Percentiles rank a stretch among this genome's conserved stretches.
phyloP scores from a whole-genome alignment of 2,888 invertebrate species.

The Nymphalis c-album region DNA sequence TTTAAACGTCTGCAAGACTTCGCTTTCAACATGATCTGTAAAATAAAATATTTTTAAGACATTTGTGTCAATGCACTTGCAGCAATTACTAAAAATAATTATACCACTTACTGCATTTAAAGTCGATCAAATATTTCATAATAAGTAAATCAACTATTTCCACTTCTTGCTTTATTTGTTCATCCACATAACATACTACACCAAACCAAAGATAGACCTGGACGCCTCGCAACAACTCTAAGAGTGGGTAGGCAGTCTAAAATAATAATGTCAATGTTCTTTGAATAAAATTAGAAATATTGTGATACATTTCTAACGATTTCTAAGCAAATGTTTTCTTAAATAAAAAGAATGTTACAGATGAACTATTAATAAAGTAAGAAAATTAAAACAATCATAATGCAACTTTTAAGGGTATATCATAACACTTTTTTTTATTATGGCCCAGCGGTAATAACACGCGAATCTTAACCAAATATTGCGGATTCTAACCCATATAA shows the following conservation, averaged over 20 bases:
- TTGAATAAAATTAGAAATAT: not conserved
- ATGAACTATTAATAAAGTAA: no score
- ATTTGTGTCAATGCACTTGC: not conserved
- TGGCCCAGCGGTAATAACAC: no score
- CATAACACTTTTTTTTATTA: no score
- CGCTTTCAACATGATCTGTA: conserved; percentile 52
- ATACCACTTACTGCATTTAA: conserved; percentile 54
- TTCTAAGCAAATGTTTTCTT: no score
- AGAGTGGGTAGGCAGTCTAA: conserved; percentile 46
- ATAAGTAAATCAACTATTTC: conserved; percentile 53
- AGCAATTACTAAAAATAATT: no score
- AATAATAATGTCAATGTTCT: not conserved
- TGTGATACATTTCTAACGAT: not conserved
- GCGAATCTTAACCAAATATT: no score
- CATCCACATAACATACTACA: conserved; percentile 52
- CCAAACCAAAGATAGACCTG: conserved; percentile 55
- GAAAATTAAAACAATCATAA: no score
- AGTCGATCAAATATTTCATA: conserved; percentile 61
- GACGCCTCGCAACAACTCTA: conserved; percentile 47
- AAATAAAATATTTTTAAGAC: conserved; percentile 15
- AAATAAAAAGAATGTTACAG: no score
- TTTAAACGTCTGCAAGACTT: conserved; percentile 54
- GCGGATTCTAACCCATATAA: no score
- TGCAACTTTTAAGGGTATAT: no score
- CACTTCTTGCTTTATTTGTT: conserved; percentile 56